Evolutionary conservation across 2,797 vertebrate genomes (phyloP), one percentile per base, ranked within the genome.

Genomic region (Agapornis canus): DNA sequence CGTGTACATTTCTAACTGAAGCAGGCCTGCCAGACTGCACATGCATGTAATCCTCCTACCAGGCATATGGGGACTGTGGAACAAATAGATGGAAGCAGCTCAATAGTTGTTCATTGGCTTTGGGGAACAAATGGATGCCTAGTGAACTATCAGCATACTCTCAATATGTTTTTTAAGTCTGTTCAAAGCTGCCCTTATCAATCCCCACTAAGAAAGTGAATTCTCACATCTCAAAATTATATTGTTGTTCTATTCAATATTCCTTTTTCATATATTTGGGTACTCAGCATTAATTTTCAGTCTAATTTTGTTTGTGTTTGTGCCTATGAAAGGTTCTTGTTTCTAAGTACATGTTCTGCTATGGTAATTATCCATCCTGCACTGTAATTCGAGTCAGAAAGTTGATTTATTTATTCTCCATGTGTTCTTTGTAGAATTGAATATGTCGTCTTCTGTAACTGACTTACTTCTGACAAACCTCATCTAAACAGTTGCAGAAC

Each of bases 401-500:
- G 61, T 96, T 89, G 73, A 95, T 93, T 94, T 94, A 95, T 93
- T 94, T 94, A 95, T 93, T 76, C 83, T 90, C 42, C 73, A 64
- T 80, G 77, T 95, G 85, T 82, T 94, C 80, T 75, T 94, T 94
- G 68, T 82, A 78, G 80, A 80, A 68, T 89, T 91, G 93, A 90
- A 90, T 91, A 80, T 95, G 70, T 92, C 6, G 0, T 75, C 32
- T 56, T 83, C 81, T 95, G 52, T 89, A 96, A 90, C 75, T 86
- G 88, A 94, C 52, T 65, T 45, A 83, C 39, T 91, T 95, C 40
- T 94, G 92, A 93, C 87, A 94, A 92, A 96, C 42, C 82, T 93
- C 93, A 95, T 92, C 87, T 89, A 91, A 95, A 96, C 88, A 96
- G 88, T 90, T 89, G 82, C 85, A 96, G 90, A 95, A 91, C 95